Base-by-base conservation (phyloP, 2,888 invertebrate species). In the Drosophila helvetica region DNA sequence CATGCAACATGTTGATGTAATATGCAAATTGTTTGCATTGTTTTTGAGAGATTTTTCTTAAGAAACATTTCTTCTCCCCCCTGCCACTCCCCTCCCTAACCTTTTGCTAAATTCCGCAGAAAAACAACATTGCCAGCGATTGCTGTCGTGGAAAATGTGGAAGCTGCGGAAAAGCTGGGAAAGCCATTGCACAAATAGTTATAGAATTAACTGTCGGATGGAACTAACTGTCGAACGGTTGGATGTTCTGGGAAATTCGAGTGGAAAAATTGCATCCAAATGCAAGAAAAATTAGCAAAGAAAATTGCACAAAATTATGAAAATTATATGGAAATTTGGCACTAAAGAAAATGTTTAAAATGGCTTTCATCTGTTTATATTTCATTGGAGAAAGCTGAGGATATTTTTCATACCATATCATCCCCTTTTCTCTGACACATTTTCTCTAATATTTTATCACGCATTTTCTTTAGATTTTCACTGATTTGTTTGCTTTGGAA, bases 1-100 rank as follows among this genome's bases (percentile, higher is more conserved):
- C 84, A 84, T 84, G 85, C 87, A 85, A 86, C 85, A 87, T 85
- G 85, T 87, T 86, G 85, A 85, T 87, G 85, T 85, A 87, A 85
- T 87, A 86, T 86, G 85, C 80, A 85, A 86, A 87, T 86, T 74
- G 76, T 74, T 69, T 71, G 75, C 74, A 83, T 83, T 83, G 83
- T 83, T 70, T 78, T 64, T 15, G 46, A 51, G 59, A 56, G 77
- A 74, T 84, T 72, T 38, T 59, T 62, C 57, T 52, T 57, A 43
- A 66, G 79, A 80, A 86, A 80, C 79, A 79, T 71, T 69, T 61
- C 61, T 61, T 43, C 22, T 0, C 5, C 1, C 12, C 12, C 1
- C n/a, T n/a, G n/a, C n/a, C 15, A 5, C 12, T 12, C 38, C 6
- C 33, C 15, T 0, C 17, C 15, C 17, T 5, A 6, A 6, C 38